These are phyloP conservation scores for Neostethus bicornis DNA, from an alignment of 2,797 vertebrate species.

Conservation along the genomic window DNA sequence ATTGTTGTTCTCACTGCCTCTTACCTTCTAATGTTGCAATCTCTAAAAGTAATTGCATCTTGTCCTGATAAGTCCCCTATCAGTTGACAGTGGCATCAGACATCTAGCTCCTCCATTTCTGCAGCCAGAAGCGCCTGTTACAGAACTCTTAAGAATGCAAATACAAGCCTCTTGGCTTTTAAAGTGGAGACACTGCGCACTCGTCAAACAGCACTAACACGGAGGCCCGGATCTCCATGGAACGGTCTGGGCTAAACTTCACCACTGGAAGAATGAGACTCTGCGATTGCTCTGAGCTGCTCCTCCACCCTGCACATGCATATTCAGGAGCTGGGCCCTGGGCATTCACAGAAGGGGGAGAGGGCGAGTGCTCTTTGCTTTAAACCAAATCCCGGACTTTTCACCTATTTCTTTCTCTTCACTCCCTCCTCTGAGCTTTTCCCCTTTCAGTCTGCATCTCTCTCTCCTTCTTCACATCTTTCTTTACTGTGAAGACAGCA, in stretches of 20 bases:
- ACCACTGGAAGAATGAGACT: constrained; percentile 58
- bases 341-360: constrained; percentile 33
- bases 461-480: constrained; percentile 35
- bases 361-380: constrained; percentile 41
- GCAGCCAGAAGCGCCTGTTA: constrained; percentile 23
- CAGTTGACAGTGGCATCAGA: constrained; percentile 53
- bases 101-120: constrained; percentile 37
- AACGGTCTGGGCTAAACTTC: constrained; percentile 59
- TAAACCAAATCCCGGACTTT: constrained; percentile 58
- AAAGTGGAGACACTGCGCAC: constrained; percentile 42
- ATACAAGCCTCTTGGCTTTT: constrained; percentile 52
- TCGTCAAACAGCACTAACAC: constrained; percentile 54
- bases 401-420: constrained; percentile 60
- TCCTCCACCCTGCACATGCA: constrained; percentile 59
- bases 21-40: constrained; percentile 43
- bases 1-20: constrained; percentile 55
- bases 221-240: constrained; percentile 47
- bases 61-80: constrained; percentile 59
- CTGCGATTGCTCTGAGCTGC: constrained; percentile 66
- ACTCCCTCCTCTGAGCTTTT: constrained; percentile 23
- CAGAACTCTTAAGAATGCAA: constrained; percentile 54
- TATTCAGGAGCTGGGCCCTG: constrained; percentile 67
- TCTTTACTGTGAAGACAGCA: constrained; percentile 66
- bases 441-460: constrained; percentile 18
- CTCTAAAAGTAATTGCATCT: constrained; percentile 60